A percentile compares a stretch with the other conserved stretches of the same genome.
Conservation (phyloP, 2,888 invertebrate species). For the Acronicta alni region DNA sequence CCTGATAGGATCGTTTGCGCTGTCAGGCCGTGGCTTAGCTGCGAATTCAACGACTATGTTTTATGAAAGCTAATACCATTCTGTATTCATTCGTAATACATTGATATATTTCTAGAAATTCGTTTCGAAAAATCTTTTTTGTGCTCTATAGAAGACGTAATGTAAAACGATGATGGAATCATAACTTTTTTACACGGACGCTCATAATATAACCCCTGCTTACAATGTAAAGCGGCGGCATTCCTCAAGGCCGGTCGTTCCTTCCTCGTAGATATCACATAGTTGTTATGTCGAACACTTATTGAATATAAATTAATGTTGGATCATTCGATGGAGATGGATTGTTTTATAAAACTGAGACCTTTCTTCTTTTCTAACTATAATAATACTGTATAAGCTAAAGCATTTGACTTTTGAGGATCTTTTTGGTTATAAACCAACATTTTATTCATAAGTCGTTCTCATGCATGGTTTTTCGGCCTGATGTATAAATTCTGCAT, state of each 20-base stretch:
- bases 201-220: slow-evolving; percentile 36
- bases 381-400: too few relatives aligned
- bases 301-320: slow-evolving; percentile 60
- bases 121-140: background rate
- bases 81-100: slow-evolving; percentile 19
- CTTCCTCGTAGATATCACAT: slow-evolving; percentile 64
- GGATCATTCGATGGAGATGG: slow-evolving; percentile 32
- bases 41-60: slow-evolving; percentile 43
- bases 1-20: slow-evolving; percentile 63
- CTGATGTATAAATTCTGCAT: slow-evolving; percentile 23
- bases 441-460: background rate
- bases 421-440: background rate
- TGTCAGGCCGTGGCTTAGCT: slow-evolving; percentile 57
- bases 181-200: slow-evolving; percentile 48
- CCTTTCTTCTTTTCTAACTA: slow-evolving; percentile 5
- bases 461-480: slow-evolving; percentile 5
- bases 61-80: slow-evolving; percentile 24
- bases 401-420: background rate
- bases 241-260: slow-evolving; percentile 84
- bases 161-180: slow-evolving; percentile 19
- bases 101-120: slow-evolving; percentile 18
- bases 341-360: slow-evolving; percentile 33
- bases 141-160: slow-evolving; percentile 12
- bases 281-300: slow-evolving; percentile 55
- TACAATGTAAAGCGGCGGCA: slow-evolving; percentile 68